phyloP scores from a whole-genome alignment of 2,797 vertebrate genomes.

The Alectoris magna region DNA sequence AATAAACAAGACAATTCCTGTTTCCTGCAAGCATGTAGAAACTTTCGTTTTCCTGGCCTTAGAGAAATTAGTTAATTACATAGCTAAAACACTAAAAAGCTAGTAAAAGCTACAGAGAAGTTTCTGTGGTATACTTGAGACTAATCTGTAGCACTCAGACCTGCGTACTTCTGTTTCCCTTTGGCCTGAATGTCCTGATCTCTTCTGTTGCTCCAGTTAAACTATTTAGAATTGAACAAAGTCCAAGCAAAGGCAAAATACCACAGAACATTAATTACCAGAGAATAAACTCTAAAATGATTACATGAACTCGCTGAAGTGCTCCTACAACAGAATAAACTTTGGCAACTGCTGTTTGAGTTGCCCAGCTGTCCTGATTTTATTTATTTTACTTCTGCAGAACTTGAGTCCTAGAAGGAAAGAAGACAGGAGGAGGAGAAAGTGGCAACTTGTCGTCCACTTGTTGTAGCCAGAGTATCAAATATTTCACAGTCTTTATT shows the following conservation, averaged over 20 bases:
- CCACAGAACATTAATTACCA: slow-evolving; percentile 14
- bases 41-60: neutral
- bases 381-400: neutral
- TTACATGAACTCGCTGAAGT: slow-evolving; percentile 10
- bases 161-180: neutral
- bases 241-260: slow-evolving; percentile 47
- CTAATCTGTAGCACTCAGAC: neutral
- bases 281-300: slow-evolving; percentile 20
- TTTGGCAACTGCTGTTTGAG: neutral
- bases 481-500: neutral
- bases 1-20: neutral
- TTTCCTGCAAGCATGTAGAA: neutral
- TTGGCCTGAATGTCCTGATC: slow-evolving; percentile 21
- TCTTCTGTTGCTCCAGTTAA: slow-evolving; percentile 30
- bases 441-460: neutral
- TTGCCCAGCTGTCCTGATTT: neutral
- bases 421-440: neutral
- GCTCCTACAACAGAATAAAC: slow-evolving; percentile 43
- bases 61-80: neutral
- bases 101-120: neutral
- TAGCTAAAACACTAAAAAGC: neutral
- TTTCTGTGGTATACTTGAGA: neutral
- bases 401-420: neutral
- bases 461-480: neutral
- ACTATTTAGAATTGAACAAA: slow-evolving; percentile 48